Conservation (phyloP, 2,888 invertebrate genomes). For the Romanomermis culicivorax region DNA sequence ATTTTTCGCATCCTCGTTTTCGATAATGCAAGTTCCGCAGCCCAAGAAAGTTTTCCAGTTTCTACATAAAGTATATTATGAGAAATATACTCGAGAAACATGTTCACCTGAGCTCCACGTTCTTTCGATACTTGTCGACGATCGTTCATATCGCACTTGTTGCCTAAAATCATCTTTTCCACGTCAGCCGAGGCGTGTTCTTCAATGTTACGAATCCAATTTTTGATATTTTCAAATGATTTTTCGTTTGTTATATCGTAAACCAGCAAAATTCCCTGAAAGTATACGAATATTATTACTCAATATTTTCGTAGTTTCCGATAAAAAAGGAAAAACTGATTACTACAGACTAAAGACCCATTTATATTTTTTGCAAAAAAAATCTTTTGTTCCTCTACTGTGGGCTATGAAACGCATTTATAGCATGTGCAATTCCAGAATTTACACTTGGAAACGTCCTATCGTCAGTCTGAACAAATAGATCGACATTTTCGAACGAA, state of each 20-base stretch:
- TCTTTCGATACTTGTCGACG: conserved; percentile 87
- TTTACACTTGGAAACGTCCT: no score
- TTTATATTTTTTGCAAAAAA: no score
- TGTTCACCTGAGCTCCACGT: conserved; percentile 50
- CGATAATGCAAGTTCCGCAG: no score
- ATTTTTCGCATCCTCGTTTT: no score
- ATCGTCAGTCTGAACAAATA: no score
- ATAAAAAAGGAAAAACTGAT: neutral
- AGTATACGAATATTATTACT: conserved; percentile 12
- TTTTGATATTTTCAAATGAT: conserved; percentile 93
- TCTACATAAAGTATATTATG: no score
- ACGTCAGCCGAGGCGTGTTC: conserved; percentile 91
- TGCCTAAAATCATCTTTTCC: conserved; percentile 93
- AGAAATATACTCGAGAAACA: neutral
- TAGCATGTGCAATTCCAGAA: no score
- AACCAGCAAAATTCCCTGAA: conserved; percentile 75
- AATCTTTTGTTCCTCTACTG: no score
- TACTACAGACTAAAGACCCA: no score
- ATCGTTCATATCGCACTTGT: conserved; percentile 93
- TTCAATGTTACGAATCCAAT: conserved; percentile 95
- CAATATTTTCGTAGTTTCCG: neutral
- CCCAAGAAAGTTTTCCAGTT: no score
- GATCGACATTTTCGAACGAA: no score
- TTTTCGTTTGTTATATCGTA: conserved; percentile 97
- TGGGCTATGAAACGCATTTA: no score